phyloP scores from a whole-genome alignment of 2,888 invertebrate species.

The Cetonia aurata region DNA sequence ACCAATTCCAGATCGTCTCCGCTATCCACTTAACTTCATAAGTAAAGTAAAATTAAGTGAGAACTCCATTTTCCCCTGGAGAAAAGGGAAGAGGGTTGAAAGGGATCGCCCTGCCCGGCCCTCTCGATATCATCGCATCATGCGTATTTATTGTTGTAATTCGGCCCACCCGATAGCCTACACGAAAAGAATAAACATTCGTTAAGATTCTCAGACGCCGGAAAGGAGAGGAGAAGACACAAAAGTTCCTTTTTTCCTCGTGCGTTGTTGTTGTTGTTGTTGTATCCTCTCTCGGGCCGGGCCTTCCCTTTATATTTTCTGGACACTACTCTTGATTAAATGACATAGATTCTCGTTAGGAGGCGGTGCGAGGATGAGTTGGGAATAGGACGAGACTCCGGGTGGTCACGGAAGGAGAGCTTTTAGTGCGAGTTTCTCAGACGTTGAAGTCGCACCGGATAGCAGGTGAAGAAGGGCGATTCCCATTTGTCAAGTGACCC shows the following conservation, averaged over 20 bases:
- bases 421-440: slow-evolving; percentile 45
- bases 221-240: slow-evolving; percentile 17
- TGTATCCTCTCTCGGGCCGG: not conserved
- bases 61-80: not conserved
- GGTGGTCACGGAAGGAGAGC: slow-evolving; percentile 41
- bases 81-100: slow-evolving; percentile 6
- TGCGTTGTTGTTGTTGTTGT: not conserved
- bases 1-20: not conserved
- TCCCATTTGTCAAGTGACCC: slow-evolving; percentile 46
- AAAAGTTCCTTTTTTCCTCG: slow-evolving; percentile 22
- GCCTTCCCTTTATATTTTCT: slow-evolving; percentile 44
- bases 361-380: slow-evolving; percentile 38
- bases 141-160: slow-evolving; percentile 41
- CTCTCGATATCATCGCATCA: slow-evolving; percentile 18
- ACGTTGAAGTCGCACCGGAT: slow-evolving; percentile 12
- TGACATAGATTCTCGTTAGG: slow-evolving; percentile 54
- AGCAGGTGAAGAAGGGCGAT: slow-evolving; percentile 48
- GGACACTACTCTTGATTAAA: slow-evolving; percentile 55
- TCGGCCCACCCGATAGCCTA: slow-evolving; percentile 18
- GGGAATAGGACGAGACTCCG: not conserved
- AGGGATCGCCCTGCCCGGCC: slow-evolving; percentile 10
- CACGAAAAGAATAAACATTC: slow-evolving; percentile 44
- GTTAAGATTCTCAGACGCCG: slow-evolving; percentile 32
- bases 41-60: slow-evolving; percentile 15
- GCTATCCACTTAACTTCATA: not conserved